Percentiles rank a stretch among this genome's conserved stretches.
Conservation (phyloP, 2,113 vertebrate genomes). For the Erythrocebus patas region DNA sequence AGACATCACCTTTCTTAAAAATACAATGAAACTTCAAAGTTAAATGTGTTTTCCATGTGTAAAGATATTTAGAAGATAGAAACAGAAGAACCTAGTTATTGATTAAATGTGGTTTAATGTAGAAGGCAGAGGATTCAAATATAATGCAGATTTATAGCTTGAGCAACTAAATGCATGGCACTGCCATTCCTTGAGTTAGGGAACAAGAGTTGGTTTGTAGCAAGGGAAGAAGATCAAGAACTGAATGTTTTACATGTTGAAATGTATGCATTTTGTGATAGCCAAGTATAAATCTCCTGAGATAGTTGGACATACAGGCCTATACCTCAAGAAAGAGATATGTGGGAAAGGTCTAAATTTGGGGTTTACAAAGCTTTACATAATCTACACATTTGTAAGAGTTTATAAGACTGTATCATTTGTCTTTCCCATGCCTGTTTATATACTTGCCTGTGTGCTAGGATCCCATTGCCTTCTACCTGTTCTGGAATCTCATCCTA, state of each 20-base stretch:
- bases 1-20: not conserved
- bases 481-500: too few relatives aligned
- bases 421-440: too few relatives aligned
- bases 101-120: not conserved
- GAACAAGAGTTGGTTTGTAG: not conserved
- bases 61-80: not conserved
- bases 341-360: not conserved
- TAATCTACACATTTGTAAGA: not conserved
- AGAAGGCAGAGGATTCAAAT: not conserved
- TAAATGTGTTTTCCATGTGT: not conserved
- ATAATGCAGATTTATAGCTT: not conserved
- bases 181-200: not conserved
- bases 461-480: too few relatives aligned
- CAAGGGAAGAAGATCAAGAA: not conserved
- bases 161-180: not conserved
- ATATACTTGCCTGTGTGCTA: too few relatives aligned
- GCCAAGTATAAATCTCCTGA: not conserved
- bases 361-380: not conserved
- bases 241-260: not conserved
- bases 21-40: not conserved
- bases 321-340: not conserved
- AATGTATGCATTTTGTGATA: not conserved
- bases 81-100: not conserved
- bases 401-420: not conserved
- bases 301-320: not conserved